Conservation (phyloP, 2,888 invertebrate species). For the Ditula angustiorana region DNA sequence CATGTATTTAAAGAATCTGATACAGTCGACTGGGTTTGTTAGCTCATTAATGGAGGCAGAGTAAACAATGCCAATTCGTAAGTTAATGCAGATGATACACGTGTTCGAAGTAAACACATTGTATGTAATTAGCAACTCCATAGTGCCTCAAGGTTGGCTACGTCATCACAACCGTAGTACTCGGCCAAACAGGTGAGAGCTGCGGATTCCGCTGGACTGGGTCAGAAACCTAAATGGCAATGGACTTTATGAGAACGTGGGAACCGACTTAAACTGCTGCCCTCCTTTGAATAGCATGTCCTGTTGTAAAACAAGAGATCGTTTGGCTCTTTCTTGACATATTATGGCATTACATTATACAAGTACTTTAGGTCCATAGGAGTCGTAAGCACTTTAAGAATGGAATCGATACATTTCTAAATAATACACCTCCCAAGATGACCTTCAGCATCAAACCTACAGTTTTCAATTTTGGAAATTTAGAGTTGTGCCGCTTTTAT, state of each 20-base stretch:
- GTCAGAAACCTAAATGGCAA: neutral
- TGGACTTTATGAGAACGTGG: neutral
- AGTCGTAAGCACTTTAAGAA: no score
- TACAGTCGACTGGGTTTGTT: neutral
- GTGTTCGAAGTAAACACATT: conserved; percentile 29
- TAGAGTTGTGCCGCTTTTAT: no score
- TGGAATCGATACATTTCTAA: no score
- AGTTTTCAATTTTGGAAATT: no score
- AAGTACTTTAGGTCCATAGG: neutral
- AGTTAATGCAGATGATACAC: conserved; percentile 19
- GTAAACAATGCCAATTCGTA: neutral
- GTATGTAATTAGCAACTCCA: conserved; percentile 33
- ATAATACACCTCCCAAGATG: no score
- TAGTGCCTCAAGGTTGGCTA: conserved; percentile 20
- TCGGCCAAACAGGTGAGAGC: conserved; percentile 35
- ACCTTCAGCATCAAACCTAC: no score
- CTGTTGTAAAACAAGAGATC: neutral
- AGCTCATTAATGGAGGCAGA: neutral
- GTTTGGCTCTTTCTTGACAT: neutral
- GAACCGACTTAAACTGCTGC: neutral
- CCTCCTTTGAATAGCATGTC: no score
- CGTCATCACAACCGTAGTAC: neutral
- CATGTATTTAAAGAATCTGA: neutral
- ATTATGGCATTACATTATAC: neutral
- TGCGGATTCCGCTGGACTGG: conserved; percentile 22